phyloP scores from a whole-genome alignment of 1,140 invertebrate genomes.

The Nomia melanderi region DNA sequence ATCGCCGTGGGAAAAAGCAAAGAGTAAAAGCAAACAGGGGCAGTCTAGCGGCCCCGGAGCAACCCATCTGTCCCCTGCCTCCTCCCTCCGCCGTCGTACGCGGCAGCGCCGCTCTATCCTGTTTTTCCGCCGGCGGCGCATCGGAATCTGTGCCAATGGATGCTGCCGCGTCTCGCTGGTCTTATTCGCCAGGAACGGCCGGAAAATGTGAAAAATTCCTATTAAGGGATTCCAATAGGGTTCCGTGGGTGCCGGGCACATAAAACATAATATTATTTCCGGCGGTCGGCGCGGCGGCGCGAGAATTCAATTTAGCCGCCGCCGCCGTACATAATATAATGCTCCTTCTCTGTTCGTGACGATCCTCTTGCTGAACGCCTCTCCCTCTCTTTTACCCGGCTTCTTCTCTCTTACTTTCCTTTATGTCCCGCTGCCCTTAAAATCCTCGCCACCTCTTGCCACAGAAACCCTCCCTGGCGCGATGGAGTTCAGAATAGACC shows the following conservation, averaged over 20 bases:
- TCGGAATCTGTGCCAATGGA: conserved; percentile 73
- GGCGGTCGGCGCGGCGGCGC: conserved; percentile 69
- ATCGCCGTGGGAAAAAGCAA: conserved; percentile 54
- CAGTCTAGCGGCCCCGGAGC: conserved; percentile 34
- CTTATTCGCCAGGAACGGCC: conserved; percentile 71
- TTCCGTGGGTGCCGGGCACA: conserved; percentile 67
- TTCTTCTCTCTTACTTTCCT: conserved; percentile 1
- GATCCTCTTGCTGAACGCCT: not conserved
- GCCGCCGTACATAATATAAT: conserved; percentile 70
- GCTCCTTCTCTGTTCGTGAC: conserved; percentile 37
- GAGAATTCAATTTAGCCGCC: conserved; percentile 75
- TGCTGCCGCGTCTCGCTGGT: conserved; percentile 66
- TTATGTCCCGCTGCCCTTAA: conserved; percentile 14
- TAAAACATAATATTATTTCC: conserved; percentile 79
- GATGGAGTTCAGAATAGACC: conserved; percentile 20
- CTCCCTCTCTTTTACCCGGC: not conserved
- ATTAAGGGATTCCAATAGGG: conserved; percentile 77
- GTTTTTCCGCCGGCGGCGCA: conserved; percentile 60
- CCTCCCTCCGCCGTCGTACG: conserved; percentile 1
- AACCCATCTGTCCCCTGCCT: conserved; percentile 32
- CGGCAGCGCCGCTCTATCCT: conserved; percentile 41
- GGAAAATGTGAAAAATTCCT: conserved; percentile 78
- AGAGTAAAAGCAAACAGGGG: conserved; percentile 65
- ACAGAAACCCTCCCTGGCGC: conserved; percentile 7
- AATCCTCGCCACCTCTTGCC: conserved; percentile 1